phyloP scores from a whole-genome alignment of 2,113 vertebrate genomes.

The Scophthalmus maximus region DNA sequence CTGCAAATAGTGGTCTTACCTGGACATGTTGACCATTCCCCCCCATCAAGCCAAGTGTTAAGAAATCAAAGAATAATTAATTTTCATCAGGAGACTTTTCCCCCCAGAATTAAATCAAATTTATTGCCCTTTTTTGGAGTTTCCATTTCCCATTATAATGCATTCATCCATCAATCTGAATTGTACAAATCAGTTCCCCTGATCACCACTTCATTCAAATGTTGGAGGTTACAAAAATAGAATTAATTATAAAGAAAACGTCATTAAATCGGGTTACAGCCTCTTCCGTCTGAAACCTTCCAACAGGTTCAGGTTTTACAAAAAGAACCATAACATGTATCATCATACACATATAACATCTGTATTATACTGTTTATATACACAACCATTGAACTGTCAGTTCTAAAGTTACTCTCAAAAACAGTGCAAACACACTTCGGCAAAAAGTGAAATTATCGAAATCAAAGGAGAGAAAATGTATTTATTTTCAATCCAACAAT shows the following conservation, averaged over 20 bases:
- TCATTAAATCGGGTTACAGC: constrained; percentile 15
- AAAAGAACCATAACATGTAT: background rate
- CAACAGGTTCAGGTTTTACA: background rate
- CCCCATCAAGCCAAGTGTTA: background rate
- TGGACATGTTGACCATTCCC: too few species aligned
- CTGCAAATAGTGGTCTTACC: too few species aligned
- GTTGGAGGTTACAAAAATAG: constrained; percentile 47
- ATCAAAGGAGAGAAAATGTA: background rate
- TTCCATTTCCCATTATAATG: background rate
- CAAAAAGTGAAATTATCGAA: background rate
- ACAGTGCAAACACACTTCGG: constrained; percentile 19
- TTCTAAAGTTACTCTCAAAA: background rate
- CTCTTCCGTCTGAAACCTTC: constrained; percentile 5
- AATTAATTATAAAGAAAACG: constrained; percentile 30
- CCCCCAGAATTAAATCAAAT: constrained; percentile 17
- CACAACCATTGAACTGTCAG: background rate
- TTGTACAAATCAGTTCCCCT: background rate
- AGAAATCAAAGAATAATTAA: background rate
- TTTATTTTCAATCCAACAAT: constrained; percentile 6
- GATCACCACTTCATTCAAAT: constrained; percentile 5
- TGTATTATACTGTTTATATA: too few species aligned
- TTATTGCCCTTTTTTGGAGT: constrained; percentile 33
- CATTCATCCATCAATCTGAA: background rate
- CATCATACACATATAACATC: too few species aligned
- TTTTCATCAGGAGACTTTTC: background rate